Base-by-base conservation (phyloP, 2,113 vertebrate genomes). In the Melanostigma gelatinosum region DNA sequence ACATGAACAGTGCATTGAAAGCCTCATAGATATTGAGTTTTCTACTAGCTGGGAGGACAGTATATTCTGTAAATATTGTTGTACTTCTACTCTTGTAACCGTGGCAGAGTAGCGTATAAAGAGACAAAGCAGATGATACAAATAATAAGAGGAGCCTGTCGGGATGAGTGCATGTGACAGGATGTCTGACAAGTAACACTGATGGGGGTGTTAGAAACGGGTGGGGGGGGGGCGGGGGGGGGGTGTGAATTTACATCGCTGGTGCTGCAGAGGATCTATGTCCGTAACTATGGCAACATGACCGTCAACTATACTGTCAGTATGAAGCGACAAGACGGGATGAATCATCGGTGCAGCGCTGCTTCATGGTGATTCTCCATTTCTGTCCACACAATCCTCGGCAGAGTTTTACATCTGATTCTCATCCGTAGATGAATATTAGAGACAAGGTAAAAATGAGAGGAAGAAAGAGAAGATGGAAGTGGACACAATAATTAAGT, bases 281-380 rank as follows among this genome's bases (percentile, higher is more conserved):
- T 82, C 75, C 4, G 75, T 92, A 79, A 87, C 89, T 87, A 89
- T 90, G 83, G 88, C 85, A 89, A 89, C 79, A 75, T 88, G 81
- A 84, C 70, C 80, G 44, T 91, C 93, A 95, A 91, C 91, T 84
- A 87, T 70, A 92, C 83, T 88, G 91, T 96, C 94, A 95, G 95
- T 85, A 95, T 90, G 92, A 93, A 94, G 94, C 91, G 87, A 97
- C 87, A 87, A 96, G 95, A 96, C 93, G 95, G 94, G 92, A 94
- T 95, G 95, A 95, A 80, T 86, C 84, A 75, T 74, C 73, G 69
- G 81, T 72, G 82, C 54, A 61, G 34, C 20, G 10, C 42, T 66
- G 82, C 55, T 71, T 76, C 44, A 34, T 72, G 34, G 62, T 11
- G 48, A 70, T 55, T 69, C 32, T 52, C 36, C 22, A 62, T 50